These are phyloP conservation scores for Thecocarcelia acutangulata DNA, from an alignment of 2,888 invertebrate genomes.

Conservation along the genomic window DNA sequence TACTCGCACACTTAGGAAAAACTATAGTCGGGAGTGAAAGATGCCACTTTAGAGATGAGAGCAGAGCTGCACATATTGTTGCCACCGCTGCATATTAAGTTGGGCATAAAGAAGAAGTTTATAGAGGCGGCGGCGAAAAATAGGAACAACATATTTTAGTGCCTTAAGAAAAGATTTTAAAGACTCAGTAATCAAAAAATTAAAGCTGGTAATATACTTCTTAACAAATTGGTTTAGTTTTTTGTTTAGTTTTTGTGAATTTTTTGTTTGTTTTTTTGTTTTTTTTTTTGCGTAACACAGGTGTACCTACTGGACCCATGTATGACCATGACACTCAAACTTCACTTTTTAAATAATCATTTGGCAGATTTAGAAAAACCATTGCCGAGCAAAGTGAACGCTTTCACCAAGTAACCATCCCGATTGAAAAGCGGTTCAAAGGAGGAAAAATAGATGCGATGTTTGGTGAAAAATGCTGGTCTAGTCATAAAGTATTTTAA, in stretches of 20 bases:
- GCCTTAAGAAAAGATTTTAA: conserved; percentile 19
- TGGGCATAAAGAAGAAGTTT: conserved; percentile 23
- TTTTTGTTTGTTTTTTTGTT: too few relatives aligned
- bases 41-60: conserved; percentile 11
- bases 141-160: conserved; percentile 23
- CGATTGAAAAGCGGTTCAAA: background rate
- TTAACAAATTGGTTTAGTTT: too few relatives aligned
- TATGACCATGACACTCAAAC: too few relatives aligned
- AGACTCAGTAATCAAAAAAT: conserved; percentile 27
- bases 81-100: conserved; percentile 28
- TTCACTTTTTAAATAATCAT: too few relatives aligned
- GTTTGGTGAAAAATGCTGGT: background rate
- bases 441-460: background rate
- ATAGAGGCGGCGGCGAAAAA: conserved; percentile 20
- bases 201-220: too few relatives aligned
- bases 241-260: too few relatives aligned
- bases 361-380: too few relatives aligned
- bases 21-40: conserved; percentile 18
- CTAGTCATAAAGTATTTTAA: conserved; percentile 26
- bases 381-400: conserved; percentile 2
- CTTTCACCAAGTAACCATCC: background rate
- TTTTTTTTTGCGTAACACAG: too few relatives aligned
- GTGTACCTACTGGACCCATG: too few relatives aligned
- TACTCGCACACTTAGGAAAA: conserved; percentile 33
- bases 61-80: conserved; percentile 22